Conservation (phyloP, 2,888 invertebrate genomes). For the Drosophila siamana region DNA sequence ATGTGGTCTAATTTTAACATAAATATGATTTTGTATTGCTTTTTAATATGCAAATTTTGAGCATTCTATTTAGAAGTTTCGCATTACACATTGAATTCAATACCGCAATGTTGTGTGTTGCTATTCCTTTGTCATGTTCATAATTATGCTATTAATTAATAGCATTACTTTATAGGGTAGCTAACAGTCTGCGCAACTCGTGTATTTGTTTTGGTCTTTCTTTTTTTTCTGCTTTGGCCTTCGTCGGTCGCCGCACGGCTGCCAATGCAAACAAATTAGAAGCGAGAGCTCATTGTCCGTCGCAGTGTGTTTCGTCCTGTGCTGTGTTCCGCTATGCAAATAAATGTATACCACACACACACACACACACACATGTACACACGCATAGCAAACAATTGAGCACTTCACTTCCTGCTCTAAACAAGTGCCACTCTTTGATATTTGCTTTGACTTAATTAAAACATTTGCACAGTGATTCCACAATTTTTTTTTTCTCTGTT, state of each 20-base stretch:
- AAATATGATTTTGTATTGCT: no score
- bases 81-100: no score
- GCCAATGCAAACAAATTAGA: conserved; percentile 76
- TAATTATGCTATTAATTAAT: neutral
- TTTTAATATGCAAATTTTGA: no score
- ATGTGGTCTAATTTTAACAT: no score
- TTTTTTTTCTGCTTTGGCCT: conserved; percentile 38
- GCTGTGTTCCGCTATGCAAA: conserved; percentile 69
- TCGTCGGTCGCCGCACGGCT: conserved; percentile 53
- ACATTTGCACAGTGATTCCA: conserved; percentile 74
- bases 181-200: neutral
- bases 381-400: conserved; percentile 60
- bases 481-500: conserved; percentile 37
- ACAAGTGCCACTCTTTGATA: conserved; percentile 74
- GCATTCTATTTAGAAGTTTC: no score
- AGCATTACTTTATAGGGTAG: conserved; percentile 19
- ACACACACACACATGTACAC: conserved; percentile 36
- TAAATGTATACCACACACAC: conserved; percentile 55
- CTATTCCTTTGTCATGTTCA: no score
- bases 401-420: conserved; percentile 63
- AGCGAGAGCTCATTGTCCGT: conserved; percentile 58
- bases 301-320: conserved; percentile 36
- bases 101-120: no score
- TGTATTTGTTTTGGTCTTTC: conserved; percentile 3
- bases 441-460: conserved; percentile 83